Conservation (phyloP, 2,888 invertebrate genomes). For the Eilema depressum region DNA sequence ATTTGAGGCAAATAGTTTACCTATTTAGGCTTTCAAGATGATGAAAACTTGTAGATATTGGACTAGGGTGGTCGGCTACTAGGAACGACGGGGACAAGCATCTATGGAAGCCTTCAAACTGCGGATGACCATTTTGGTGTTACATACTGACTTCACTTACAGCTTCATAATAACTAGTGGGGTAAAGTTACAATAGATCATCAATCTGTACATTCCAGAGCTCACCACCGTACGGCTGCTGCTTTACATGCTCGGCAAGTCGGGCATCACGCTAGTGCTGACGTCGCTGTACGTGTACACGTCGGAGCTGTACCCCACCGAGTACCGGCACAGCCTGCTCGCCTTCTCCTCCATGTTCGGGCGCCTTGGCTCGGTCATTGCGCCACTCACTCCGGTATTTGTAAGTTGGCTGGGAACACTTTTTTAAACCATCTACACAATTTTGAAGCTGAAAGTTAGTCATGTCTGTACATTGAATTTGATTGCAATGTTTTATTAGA, state of each 20-base stretch:
- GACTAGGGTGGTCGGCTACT: not conserved
- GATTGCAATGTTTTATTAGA: no score
- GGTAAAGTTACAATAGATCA: not conserved
- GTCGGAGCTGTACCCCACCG: constrained; percentile 91
- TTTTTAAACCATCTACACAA: no score
- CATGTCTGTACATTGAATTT: no score
- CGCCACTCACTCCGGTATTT: constrained; percentile 64
- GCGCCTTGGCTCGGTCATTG: constrained; percentile 59
- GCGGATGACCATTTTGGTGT: not conserved
- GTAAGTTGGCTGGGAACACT: constrained; percentile 63
- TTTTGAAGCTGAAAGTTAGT: no score
- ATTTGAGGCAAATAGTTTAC: not conserved
- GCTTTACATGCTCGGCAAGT: constrained; percentile 88
- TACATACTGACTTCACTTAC: not conserved
- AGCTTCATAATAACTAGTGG: not conserved
- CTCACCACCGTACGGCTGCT: constrained; percentile 69
- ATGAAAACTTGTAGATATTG: not conserved
- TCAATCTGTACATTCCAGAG: constrained; percentile 53
- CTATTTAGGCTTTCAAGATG: not conserved
- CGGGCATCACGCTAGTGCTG: constrained; percentile 89
- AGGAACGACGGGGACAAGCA: not conserved
- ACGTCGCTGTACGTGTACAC: constrained; percentile 89
- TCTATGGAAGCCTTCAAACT: not conserved
- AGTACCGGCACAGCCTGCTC: constrained; percentile 89
- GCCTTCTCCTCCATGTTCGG: constrained; percentile 92